A percentile compares a stretch with the other conserved stretches of the same genome.
Conservation (phyloP, 2,797 vertebrate species). For the Chaetophractus vellerosus region DNA sequence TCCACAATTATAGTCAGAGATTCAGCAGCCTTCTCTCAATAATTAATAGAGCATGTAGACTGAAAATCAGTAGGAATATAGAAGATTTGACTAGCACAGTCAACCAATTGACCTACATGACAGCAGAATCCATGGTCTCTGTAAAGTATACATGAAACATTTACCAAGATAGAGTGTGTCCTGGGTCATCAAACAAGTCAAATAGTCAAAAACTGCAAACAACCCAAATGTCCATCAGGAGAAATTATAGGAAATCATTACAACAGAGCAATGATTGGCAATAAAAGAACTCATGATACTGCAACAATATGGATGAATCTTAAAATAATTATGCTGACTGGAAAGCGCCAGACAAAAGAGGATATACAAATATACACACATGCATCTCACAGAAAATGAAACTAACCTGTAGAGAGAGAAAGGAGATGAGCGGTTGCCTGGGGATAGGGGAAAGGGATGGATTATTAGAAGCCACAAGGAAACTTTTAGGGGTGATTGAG, state of each 20-base stretch:
- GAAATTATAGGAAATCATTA: accelerated
- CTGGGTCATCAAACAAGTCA: not conserved
- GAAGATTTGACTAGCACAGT: not conserved
- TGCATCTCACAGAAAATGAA: not conserved
- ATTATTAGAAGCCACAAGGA: not conserved
- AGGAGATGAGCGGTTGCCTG: not conserved
- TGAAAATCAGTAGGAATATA: not conserved
- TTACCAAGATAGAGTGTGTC: not conserved
- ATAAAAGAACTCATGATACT: not conserved
- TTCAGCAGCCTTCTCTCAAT: not conserved
- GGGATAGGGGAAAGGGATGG: not conserved
- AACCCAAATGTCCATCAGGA: not conserved
- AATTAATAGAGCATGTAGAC: too few species aligned
- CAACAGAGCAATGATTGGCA: not conserved
- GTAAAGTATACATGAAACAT: not conserved
- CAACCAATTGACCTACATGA: not conserved
- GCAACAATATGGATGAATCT: too few species aligned
- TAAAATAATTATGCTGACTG: not conserved
- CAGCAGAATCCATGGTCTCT: not conserved
- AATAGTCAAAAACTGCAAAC: not conserved
- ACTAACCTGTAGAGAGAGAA: not conserved
- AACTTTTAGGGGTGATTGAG: not conserved
- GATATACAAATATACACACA: too few species aligned
- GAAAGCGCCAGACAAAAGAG: not conserved
- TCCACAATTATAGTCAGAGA: too few species aligned